Evolutionary conservation across 1,140 invertebrate species (phyloP), one percentile per base, ranked within the genome.

Genomic region (Listronotus bonariensis): DNA sequence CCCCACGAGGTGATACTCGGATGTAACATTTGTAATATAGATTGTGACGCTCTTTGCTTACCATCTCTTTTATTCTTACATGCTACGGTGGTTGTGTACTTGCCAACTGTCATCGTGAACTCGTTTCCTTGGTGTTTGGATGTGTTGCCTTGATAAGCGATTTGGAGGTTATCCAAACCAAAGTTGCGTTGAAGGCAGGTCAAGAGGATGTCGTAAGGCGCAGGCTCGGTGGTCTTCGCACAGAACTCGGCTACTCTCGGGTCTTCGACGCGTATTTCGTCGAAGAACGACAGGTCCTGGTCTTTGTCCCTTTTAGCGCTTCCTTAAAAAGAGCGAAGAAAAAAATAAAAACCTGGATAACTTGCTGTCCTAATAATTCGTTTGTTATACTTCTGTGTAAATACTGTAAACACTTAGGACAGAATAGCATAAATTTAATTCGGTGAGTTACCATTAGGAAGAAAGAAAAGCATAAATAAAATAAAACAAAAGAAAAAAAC

Each of bases 61-160:
- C 96, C 96, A 73, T 96, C 95, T 72, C 94, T 88, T 80, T 98
- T 98, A 81, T 98, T 98, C 74, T 95, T 93, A 78, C 95, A 97
- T 8, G 88, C 83, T 15, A 94, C 92, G n/a, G 88, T 89, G 6
- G 91, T 92, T 12, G 87, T 89, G 74, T 98, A 94, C 76, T 96
- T 94, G 12, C 95, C 95, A 46, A 97, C 95, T 10, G 87, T 89
- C 92, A 99, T 96, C 41, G 89, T 92, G 74, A 96, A 95, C 82
- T 97, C 92, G 79, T 97, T 97, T 66, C 91, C 90, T 77, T 97
- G 93, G 77, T 95, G 91, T 72, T 95, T 93, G 15, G 95, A 81
- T 7, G 93, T 90, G 72, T 93, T 93, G 59, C 84, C 83, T 76
- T 85, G 71, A 75, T 93, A 93, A 70, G 91, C 87, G 48, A 97